Evolutionary conservation across 2,113 vertebrate species (phyloP), one percentile per base, ranked within the genome.

Genomic region (Rhadina sibilatrix): DNA sequence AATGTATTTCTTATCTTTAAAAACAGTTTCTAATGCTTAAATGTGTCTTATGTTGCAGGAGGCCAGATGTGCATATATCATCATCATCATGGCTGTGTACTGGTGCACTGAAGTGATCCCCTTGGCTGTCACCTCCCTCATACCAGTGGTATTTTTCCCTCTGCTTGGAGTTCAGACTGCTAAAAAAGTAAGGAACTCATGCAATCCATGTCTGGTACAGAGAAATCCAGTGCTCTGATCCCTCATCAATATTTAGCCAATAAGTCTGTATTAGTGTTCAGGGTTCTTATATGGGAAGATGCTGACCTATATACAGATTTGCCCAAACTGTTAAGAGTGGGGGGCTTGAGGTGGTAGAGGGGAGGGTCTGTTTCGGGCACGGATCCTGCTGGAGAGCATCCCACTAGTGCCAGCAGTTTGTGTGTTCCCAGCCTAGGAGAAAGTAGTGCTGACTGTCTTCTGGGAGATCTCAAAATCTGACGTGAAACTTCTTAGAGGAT

Each of bases 61-160:
- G 92, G 98, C 98, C 96, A 98, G 95, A 96, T 99, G 99, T 70
- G 99, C 97, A 18, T 99, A 99, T 42, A 94, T 99, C 92, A 98
- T 99, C 79, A 86, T 98, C 84, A 93, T 99, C 95, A 99, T 99
- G 99, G 99, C 99, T 6, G 97, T 98, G 31, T 99, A 98, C 96
- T 99, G 99, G 99, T 99, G 99, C 97, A 99, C 99, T 4, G 99
- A 99, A 91, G 99, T 99, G 70, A 98, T 99, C 46, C 99, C 99
- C 0, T 96, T 99, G 96, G 98, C 99, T 19, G 83, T 99, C 64
- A 99, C 99, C 1, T 97, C 99, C 35, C 98, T 99, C 88, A 92
- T 99, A 61, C 99, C 99, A 6, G 98, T 97, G 22, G 61, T 99
- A 22, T 98, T 99, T 37, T 99, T 99, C 96, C 99, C 99, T 16